Base-by-base conservation (phyloP, 2,888 invertebrate species). In the Standfussiana lucernea region DNA sequence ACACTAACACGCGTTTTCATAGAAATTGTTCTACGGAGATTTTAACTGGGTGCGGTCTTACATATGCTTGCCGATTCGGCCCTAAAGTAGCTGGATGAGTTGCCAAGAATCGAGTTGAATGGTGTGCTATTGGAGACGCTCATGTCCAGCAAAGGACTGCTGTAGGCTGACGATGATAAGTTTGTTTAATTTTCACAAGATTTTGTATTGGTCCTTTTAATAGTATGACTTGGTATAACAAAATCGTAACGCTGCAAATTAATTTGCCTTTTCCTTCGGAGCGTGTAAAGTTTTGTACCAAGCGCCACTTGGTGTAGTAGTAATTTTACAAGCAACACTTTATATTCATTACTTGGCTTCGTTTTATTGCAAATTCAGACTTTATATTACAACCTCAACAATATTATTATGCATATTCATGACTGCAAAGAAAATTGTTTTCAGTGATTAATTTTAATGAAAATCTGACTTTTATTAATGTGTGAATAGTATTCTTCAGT, bases 321-420 rank as follows among this genome's bases (percentile, higher is more conserved):
- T 72, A 47, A 72, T 24, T 59, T 59, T 37, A 45, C 24, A 24
- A 24, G 24, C 5, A 8, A n/a, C 59, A 35, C 56, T 74, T 47
- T 74, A 59, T 47, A 61, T 72, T 47, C 59, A 72, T 74, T 71
- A 59, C 35, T 71, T 18, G 37, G 45, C 72, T 59, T 45, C 28
- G 35, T 59, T 73, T 72, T 45, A 72, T 74, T 59, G 28, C 72
- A 18, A 72, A 72, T 40, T 72, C 47, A 18, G 42, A 64, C 72
- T 72, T 62, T 42, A 62, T 72, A 62, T 28, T 37, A 45, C 53
- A 35, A 47, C 40, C 62, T 50, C 32, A n/a, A 35, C 50, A 28
- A 7, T 28, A 45, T 59, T 37, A 45, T 28, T 37, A 28, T 59
- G 42, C 21, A 56, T 67, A 72, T 72, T 67, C 72, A 72, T 68